These are phyloP conservation scores for Coelopa pilipes DNA, from an alignment of 2,888 invertebrate species.

Conservation along the genomic window DNA sequence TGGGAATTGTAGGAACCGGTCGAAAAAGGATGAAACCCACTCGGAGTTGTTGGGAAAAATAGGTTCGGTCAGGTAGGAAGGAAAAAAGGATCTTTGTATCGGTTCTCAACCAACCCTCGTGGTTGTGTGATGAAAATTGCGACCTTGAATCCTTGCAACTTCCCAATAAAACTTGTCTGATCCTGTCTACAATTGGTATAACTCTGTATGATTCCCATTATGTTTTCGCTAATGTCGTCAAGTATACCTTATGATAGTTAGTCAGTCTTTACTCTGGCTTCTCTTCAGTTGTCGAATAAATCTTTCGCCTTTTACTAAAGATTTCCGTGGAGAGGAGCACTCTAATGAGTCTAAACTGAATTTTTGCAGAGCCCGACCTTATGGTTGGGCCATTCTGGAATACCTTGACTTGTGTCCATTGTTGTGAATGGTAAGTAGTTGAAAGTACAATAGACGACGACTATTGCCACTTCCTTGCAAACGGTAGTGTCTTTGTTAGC, in stretches of 20 bases:
- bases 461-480: no score
- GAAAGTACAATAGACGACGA: no score
- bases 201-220: neutral
- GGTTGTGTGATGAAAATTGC: no score
- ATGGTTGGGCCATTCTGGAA: neutral
- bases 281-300: constrained; percentile 52
- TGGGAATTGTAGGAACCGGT: neutral
- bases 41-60: no score
- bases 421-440: no score
- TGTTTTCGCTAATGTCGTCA: neutral
- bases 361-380: constrained; percentile 17
- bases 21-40: neutral
- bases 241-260: neutral
- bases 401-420: neutral
- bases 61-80: neutral
- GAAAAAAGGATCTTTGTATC: no score
- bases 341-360: constrained; percentile 49
- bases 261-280: constrained; percentile 43
- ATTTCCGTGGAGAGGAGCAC: constrained; percentile 52
- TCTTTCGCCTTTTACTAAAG: constrained; percentile 53
- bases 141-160: no score
- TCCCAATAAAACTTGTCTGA: no score
- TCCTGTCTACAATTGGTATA: neutral
- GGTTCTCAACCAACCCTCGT: neutral
- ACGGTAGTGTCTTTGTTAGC: no score